Percentiles rank a stretch among this genome's conserved stretches.
These are phyloP conservation scores for Abrostola tripartita DNA, from an alignment of 2,888 invertebrate genomes.

Conservation along the genomic window DNA sequence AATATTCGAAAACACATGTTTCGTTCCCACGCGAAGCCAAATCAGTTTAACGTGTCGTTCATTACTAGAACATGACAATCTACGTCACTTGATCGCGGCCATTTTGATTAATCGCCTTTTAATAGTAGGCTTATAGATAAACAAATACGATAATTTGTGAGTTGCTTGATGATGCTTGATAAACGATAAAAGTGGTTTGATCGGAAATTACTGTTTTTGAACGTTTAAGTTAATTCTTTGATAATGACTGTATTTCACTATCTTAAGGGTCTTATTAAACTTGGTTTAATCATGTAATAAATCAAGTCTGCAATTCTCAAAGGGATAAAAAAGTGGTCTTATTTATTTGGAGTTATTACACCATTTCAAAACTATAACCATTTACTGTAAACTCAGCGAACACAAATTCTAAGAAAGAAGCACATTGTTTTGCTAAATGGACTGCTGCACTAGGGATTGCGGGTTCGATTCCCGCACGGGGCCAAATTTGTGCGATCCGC, in stretches of 20 bases:
- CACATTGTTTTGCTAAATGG: no score
- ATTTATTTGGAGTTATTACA: no score
- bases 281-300: background rate
- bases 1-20: background rate
- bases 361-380: no score
- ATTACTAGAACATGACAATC: slow-evolving; percentile 23
- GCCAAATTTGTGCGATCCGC: no score
- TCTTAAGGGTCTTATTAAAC: background rate
- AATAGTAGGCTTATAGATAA: slow-evolving; percentile 19
- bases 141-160: slow-evolving; percentile 15
- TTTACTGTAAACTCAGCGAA: no score
- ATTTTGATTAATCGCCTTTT: slow-evolving; percentile 39
- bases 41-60: slow-evolving; percentile 14
- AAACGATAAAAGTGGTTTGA: slow-evolving; percentile 5
- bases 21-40: background rate
- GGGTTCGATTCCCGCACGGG: no score
- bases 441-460: no score
- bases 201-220: slow-evolving; percentile 8
- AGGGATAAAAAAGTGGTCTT: no score
- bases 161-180: slow-evolving; percentile 13
- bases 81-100: slow-evolving; percentile 12
- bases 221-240: slow-evolving; percentile 3
- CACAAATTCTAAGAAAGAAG: no score
- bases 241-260: background rate
- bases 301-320: no score